Percentiles rank a stretch among this genome's conserved stretches.
phyloP scores from a whole-genome alignment of 2,888 invertebrate species.

The Syritta pipiens region DNA sequence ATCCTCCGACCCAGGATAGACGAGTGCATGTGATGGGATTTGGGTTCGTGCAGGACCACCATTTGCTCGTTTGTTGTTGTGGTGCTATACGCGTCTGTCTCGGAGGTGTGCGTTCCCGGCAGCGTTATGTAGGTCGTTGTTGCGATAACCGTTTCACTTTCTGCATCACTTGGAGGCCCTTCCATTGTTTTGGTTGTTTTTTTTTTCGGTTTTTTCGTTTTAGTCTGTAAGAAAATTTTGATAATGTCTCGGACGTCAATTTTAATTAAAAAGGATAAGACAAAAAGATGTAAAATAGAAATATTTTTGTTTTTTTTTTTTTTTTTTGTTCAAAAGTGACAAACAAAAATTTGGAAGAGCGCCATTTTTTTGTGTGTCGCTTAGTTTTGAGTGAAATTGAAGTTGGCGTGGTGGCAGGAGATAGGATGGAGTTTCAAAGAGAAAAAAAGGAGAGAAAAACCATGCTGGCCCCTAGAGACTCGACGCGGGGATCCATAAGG shows the following conservation, averaged over 20 bases:
- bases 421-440: too few relatives aligned
- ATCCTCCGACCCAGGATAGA: too few relatives aligned
- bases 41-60: too few relatives aligned
- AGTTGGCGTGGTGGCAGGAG: background rate
- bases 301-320: background rate
- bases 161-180: constrained; percentile 30
- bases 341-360: constrained; percentile 2
- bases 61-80: too few relatives aligned
- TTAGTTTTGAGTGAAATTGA: constrained; percentile 7
- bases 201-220: background rate
- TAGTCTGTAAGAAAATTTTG: constrained; percentile 10
- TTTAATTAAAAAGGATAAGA: constrained; percentile 27
- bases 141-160: constrained; percentile 54
- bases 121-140: constrained; percentile 56
- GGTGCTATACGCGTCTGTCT: constrained; percentile 30
- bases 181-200: constrained; percentile 11
- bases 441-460: too few relatives aligned
- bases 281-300: background rate
- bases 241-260: constrained; percentile 45
- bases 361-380: background rate
- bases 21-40: too few relatives aligned
- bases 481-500: too few relatives aligned
- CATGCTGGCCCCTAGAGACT: too few relatives aligned
- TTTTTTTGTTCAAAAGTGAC: too few relatives aligned
- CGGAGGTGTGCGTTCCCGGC: constrained; percentile 40